Percentiles rank a stretch among this genome's conserved stretches.
phyloP scores from a whole-genome alignment of 2,113 vertebrate species.

The Lates calcarifer region DNA sequence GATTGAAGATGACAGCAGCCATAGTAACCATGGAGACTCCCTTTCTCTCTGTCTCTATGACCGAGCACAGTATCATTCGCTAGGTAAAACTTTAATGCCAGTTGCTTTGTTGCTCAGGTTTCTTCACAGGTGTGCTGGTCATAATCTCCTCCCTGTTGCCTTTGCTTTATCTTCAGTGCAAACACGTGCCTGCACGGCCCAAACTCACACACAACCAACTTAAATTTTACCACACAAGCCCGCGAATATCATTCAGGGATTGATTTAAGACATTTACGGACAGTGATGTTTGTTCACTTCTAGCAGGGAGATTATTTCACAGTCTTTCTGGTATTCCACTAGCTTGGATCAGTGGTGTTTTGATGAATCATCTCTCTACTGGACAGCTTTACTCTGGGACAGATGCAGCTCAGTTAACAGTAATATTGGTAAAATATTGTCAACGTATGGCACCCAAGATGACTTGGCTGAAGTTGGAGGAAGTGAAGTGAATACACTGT shows the following conservation, averaged over 20 bases:
- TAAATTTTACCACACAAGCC: background rate
- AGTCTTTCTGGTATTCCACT: background rate
- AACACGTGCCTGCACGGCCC: background rate
- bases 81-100: conserved; percentile 38
- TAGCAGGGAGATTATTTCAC: conserved; percentile 22
- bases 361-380: background rate
- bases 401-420: background rate
- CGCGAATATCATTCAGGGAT: background rate
- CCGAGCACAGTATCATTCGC: conserved; percentile 25
- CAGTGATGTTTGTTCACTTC: background rate
- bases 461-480: background rate
- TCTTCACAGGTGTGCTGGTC: conserved; percentile 12
- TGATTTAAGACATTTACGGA: background rate
- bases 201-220: background rate
- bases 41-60: conserved; percentile 19
- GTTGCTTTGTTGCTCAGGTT: conserved; percentile 30
- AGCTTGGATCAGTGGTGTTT: background rate
- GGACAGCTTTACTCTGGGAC: background rate
- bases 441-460: background rate
- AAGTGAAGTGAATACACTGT: no score
- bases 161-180: background rate
- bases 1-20: conserved; percentile 70
- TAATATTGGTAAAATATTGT: background rate
- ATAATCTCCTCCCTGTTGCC: background rate
- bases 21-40: conserved; percentile 67